phyloP scores from a whole-genome alignment of 1,140 invertebrate species.

The Plutomurus gul region DNA sequence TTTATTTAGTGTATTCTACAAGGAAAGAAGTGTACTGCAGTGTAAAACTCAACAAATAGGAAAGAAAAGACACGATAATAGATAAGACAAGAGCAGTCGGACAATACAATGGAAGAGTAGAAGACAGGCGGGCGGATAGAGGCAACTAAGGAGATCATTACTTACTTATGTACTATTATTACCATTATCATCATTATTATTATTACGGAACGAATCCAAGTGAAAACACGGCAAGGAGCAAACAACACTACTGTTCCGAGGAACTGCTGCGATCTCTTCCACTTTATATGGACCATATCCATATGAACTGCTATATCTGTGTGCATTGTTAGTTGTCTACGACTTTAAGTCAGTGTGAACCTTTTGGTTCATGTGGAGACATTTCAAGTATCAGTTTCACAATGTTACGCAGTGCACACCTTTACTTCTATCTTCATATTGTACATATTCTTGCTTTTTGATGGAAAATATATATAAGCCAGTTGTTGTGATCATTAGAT shows the following conservation, averaged over 20 bases:
- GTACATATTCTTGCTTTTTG: too few relatives aligned
- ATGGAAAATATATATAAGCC: too few relatives aligned
- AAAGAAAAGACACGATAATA: background rate
- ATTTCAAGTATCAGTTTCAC: too few relatives aligned
- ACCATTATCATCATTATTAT: conserved; percentile 30
- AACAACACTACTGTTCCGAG: conserved; percentile 11
- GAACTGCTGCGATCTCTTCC: background rate
- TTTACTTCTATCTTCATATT: too few relatives aligned
- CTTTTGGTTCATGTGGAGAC: too few relatives aligned
- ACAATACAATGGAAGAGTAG: background rate
- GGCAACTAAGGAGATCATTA: conserved; percentile 28
- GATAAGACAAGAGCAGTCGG: background rate
- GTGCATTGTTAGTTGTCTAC: background rate
- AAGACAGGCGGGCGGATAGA: conserved; percentile 2
- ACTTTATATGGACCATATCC: background rate
- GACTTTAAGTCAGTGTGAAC: too few relatives aligned
- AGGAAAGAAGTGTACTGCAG: too few relatives aligned
- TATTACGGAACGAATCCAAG: conserved; percentile 28
- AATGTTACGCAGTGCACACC: too few relatives aligned
- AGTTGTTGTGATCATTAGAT: too few relatives aligned
- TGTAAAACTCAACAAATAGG: too few relatives aligned
- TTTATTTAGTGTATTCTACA: too few relatives aligned
- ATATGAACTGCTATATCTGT: background rate
- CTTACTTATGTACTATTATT: conserved; percentile 30
- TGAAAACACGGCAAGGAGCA: conserved; percentile 21